Percentiles rank a stretch among this genome's conserved stretches.
These are phyloP conservation scores for Probaryconus sp. DNA, from an alignment of 1,140 invertebrate species.

Conservation along the genomic window DNA sequence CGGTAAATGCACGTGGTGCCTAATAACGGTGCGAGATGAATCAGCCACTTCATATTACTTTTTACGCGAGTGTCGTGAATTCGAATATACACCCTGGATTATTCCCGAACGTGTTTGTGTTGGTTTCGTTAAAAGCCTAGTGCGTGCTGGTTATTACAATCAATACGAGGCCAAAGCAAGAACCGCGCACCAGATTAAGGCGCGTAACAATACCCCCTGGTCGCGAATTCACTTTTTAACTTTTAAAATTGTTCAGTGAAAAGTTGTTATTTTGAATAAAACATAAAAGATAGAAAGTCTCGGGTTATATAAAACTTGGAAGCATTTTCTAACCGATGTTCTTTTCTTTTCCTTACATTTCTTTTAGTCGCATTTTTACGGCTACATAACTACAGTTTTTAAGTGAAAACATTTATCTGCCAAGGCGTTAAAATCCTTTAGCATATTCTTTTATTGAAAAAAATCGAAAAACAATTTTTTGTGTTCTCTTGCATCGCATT, in stretches of 20 bases:
- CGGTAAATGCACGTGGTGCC: conserved; percentile 60
- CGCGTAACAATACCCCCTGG: neutral
- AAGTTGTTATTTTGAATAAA: conserved; percentile 13
- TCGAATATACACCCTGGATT: conserved; percentile 3
- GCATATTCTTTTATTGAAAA: no score
- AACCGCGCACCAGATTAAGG: neutral
- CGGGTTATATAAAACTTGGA: conserved; percentile 13
- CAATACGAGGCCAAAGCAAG: conserved; percentile 32
- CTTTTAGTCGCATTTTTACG: no score
- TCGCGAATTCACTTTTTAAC: conserved; percentile 5
- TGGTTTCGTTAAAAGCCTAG: conserved; percentile 19
- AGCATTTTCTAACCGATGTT: neutral
- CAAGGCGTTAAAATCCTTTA: no score
- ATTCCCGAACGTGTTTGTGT: conserved; percentile 30
- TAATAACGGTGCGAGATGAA: conserved; percentile 62
- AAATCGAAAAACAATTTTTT: no score
- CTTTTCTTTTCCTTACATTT: neutral
- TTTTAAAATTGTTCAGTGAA: neutral
- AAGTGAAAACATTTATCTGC: no score
- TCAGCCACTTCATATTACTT: conserved; percentile 58
- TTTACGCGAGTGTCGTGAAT: conserved; percentile 45
- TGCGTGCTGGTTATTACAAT: conserved; percentile 34
- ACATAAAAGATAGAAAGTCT: conserved; percentile 37
- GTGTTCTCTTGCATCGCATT: no score
- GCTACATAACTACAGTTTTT: no score